Conservation (phyloP, 1,140 invertebrate species). For the Listronotus bonariensis region DNA sequence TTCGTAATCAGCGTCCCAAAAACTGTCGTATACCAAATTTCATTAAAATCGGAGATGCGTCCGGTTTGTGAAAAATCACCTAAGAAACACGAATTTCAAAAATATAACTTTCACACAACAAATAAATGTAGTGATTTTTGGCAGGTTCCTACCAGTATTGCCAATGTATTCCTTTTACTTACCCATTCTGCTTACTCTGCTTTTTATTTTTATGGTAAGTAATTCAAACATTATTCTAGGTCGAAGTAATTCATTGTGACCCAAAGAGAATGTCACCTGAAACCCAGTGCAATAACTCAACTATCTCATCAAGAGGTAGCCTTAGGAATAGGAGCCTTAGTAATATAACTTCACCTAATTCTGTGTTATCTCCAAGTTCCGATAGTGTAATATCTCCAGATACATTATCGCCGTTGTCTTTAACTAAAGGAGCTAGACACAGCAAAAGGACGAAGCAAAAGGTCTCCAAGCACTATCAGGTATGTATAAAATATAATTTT, state of each 20-base stretch:
- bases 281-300: constrained; percentile 59
- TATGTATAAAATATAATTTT: neutral
- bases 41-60: too few relatives aligned
- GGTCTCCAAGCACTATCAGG: constrained; percentile 67
- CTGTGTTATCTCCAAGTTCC: constrained; percentile 61
- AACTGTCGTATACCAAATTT: too few relatives aligned
- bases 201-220: too few relatives aligned
- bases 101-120: too few relatives aligned
- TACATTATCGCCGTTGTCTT: constrained; percentile 50
- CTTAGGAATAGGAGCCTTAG: constrained; percentile 50
- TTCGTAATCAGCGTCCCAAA: too few relatives aligned
- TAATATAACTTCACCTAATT: constrained; percentile 59
- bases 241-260: constrained; percentile 45
- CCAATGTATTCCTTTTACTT: too few relatives aligned
- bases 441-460: constrained; percentile 60
- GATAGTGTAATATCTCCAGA: constrained; percentile 61
- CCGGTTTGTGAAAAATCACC: too few relatives aligned
- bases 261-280: constrained; percentile 60
- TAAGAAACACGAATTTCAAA: too few relatives aligned
- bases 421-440: constrained; percentile 47
- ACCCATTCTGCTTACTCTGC: too few relatives aligned
- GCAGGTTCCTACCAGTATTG: too few relatives aligned
- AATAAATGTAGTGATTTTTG: too few relatives aligned
- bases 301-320: constrained; percentile 59
- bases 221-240: neutral